Evolutionary conservation across 2,888 invertebrate genomes (phyloP).

Genomic region (Melanchra persicariae): DNA sequence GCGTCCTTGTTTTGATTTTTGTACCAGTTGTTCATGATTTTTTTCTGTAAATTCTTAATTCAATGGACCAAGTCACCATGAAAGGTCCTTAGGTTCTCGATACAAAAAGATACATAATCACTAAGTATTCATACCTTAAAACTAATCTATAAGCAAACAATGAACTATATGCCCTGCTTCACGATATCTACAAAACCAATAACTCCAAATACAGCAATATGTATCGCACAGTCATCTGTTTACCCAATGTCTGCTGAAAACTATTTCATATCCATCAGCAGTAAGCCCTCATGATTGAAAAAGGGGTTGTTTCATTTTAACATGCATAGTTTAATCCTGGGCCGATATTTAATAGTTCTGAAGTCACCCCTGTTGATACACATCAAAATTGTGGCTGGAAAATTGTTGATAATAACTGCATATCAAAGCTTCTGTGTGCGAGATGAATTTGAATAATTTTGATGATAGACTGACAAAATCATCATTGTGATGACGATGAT

Average conservation of each 20-base stretch:
- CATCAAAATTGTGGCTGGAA: slow-evolving; percentile 23
- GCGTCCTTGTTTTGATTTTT: too few species aligned
- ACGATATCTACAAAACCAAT: neutral
- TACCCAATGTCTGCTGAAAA: slow-evolving; percentile 61
- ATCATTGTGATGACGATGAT: neutral
- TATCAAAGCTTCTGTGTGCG: neutral
- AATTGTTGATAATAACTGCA: slow-evolving; percentile 14
- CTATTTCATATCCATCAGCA: slow-evolving; percentile 64
- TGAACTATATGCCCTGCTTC: too few species aligned
- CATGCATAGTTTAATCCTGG: slow-evolving; percentile 74
- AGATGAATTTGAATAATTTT: slow-evolving; percentile 22
- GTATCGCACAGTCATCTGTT: slow-evolving; percentile 39
- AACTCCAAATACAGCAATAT: slow-evolving; percentile 20
- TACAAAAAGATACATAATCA: too few species aligned
- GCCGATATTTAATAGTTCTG: slow-evolving; percentile 82
- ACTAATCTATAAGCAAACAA: too few species aligned
- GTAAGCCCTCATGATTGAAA: slow-evolving; percentile 69
- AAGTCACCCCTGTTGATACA: slow-evolving; percentile 63
- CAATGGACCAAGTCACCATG: too few species aligned
- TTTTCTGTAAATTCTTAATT: too few species aligned
- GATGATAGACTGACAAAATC: neutral
- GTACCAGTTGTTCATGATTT: too few species aligned
- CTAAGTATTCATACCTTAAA: too few species aligned
- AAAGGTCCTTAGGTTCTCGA: too few species aligned
- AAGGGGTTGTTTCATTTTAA: slow-evolving; percentile 70